Percentiles rank a stretch among this genome's conserved stretches.
These are phyloP conservation scores for Ploceus nigricollis DNA, from an alignment of 2,113 vertebrate genomes.

Conservation along the genomic window DNA sequence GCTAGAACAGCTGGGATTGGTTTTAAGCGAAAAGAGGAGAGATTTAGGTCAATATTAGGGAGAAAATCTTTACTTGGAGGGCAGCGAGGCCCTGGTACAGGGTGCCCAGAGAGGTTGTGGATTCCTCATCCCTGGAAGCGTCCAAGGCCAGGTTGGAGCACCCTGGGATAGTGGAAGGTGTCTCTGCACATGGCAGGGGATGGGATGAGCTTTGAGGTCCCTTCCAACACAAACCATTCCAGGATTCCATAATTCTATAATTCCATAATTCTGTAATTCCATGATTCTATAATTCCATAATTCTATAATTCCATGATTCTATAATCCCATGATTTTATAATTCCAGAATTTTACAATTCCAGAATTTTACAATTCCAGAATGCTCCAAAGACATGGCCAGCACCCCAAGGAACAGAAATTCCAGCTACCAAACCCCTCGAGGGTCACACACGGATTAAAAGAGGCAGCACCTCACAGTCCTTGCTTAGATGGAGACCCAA, in stretches of 20 bases:
- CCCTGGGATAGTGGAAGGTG: background rate
- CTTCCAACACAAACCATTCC: background rate
- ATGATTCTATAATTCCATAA: too few species aligned
- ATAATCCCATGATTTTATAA: too few species aligned
- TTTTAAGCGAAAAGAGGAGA: background rate
- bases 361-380: background rate
- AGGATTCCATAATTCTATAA: background rate
- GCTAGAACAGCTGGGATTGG: background rate
- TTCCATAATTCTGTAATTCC: too few species aligned
- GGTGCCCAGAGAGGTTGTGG: background rate
- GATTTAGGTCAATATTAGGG: background rate
- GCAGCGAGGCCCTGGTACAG: background rate
- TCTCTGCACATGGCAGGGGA: background rate
- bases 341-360: background rate
- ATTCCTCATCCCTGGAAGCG: background rate
- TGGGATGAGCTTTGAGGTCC: background rate
- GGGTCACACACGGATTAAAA: fast-evolving
- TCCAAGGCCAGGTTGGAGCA: background rate
- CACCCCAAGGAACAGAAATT: background rate
- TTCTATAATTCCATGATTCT: too few species aligned
- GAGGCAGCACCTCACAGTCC: fast-evolving
- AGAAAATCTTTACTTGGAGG: background rate
- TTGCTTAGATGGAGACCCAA: background rate
- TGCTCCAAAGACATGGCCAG: fast-evolving
- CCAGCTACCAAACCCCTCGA: fast-evolving